Base-by-base conservation (phyloP, 2,113 vertebrate species). In the Ptychochromis oligacanthus region DNA sequence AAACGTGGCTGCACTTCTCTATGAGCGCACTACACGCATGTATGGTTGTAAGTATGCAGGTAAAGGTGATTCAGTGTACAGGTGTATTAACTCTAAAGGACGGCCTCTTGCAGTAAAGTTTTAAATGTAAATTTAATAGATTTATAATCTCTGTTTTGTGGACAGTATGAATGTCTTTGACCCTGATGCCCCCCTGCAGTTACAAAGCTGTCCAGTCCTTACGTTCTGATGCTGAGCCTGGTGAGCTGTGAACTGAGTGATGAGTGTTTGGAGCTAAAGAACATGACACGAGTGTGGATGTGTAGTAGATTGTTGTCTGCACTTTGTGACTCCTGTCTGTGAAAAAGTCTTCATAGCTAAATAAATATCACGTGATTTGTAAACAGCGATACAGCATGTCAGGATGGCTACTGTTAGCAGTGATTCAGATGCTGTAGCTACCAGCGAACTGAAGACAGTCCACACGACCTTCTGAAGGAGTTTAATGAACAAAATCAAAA, bases 221-320 rank as follows among this genome's bases (percentile, higher is more conserved):
- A 36, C 6, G 34, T 7, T 64, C 60, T 64, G 20, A 64, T 64
- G 60, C 20, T 6, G 62, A 65, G 0, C 4, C n/a, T 1, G 4
- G 34, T 43, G 62, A 65, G 62, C 3, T 3, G 28, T 31, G 28
- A 31, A 31, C n/a, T 43, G 62, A 43, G 2, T 2, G 1, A 64
- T 6, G 34, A 3, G 0, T 7, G n/a, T 15, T 3, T 40, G 38
- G 10, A 40, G 38, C 38, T 40, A 4, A 40, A 40, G 38, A 40
- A 12, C 3, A 9, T 40, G 38, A 11, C 10, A 10, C 10, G 38
- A 40, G 40, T 43, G 40, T 43, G 40, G 40, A n/a, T n/a, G 1
- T 43, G 61, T n/a, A 24, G 61, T 40, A 13, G 61, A 15, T n/a
- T 14, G 61, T n/a, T 65, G 36, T 65, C 5, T 43, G 4, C 40